phyloP scores from a whole-genome alignment of 2,888 invertebrate species.

The Psococerastis gibbosa region DNA sequence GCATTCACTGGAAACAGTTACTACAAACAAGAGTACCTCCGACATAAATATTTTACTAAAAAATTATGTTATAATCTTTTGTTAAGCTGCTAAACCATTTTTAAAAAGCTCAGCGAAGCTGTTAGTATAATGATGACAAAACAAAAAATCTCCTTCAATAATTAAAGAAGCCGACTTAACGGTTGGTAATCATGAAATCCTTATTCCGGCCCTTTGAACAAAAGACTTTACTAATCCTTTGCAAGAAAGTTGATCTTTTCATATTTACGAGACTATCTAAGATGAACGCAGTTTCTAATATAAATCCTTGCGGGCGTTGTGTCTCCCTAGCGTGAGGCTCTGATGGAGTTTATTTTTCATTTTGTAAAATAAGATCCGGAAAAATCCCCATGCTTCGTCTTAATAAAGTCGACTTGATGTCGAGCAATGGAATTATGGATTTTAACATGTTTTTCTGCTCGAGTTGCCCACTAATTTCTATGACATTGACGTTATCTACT shows the following conservation, averaged over 20 bases:
- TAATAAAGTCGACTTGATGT: constrained; percentile 4
- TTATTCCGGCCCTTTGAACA: neutral
- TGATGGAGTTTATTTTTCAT: constrained; percentile 10
- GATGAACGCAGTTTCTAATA: neutral
- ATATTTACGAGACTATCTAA: constrained; percentile 3
- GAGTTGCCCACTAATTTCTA: constrained; percentile 13
- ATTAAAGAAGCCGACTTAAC: neutral
- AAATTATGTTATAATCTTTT: no score
- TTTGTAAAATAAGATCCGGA: constrained; percentile 7
- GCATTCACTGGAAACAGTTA: no score
- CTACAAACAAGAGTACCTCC: no score
- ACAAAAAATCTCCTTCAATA: no score
- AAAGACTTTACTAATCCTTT: constrained; percentile 9
- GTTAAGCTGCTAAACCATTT: no score
- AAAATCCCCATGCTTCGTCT: constrained; percentile 10
- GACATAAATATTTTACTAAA: no score
- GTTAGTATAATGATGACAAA: no score
- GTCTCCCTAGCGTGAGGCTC: neutral
- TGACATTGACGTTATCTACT: constrained; percentile 13
- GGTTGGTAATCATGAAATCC: neutral
- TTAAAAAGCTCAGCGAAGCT: no score
- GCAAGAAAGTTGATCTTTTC: constrained; percentile 10
- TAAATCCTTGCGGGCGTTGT: neutral
- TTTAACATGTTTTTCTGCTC: constrained; percentile 10
- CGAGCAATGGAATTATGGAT: neutral